Percentiles rank a stretch among this genome's conserved stretches.
phyloP scores from a whole-genome alignment of 2,888 invertebrate species.

The Diabrotica balteata region DNA sequence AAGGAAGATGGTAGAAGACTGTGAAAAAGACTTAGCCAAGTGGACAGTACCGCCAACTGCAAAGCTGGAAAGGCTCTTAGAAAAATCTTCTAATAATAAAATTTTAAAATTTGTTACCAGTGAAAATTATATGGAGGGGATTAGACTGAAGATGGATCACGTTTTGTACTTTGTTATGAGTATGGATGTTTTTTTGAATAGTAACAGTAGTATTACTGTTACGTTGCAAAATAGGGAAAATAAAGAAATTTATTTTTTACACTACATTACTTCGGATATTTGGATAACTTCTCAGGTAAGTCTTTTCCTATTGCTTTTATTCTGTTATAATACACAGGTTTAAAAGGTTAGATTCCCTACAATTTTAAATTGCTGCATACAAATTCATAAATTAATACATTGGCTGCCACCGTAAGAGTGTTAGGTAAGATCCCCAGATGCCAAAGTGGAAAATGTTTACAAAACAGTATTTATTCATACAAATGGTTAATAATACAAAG shows the following conservation, averaged over 20 bases:
- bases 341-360: too few species aligned
- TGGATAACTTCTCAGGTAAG: slow-evolving; percentile 75
- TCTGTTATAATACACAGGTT: neutral
- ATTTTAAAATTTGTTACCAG: slow-evolving; percentile 78
- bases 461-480: too few species aligned
- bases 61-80: slow-evolving; percentile 68
- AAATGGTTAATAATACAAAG: too few species aligned
- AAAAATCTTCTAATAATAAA: slow-evolving; percentile 66
- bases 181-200: slow-evolving; percentile 73
- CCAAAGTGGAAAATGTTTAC: too few species aligned
- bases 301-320: slow-evolving; percentile 6
- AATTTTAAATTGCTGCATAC: too few species aligned
- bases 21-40: slow-evolving; percentile 68
- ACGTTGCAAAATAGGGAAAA: slow-evolving; percentile 80
- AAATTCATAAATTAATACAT: too few species aligned
- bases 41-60: slow-evolving; percentile 81
- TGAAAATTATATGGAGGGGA: slow-evolving; percentile 72
- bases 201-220: slow-evolving; percentile 84
- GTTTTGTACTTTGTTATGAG: slow-evolving; percentile 79
- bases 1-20: slow-evolving; percentile 77
- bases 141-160: slow-evolving; percentile 73
- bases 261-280: slow-evolving; percentile 80
- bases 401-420: too few species aligned
- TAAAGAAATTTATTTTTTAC: slow-evolving; percentile 79
- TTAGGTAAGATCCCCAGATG: too few species aligned